Conservation (phyloP, 2,888 invertebrate genomes). For the Drosophila eohydei region DNA sequence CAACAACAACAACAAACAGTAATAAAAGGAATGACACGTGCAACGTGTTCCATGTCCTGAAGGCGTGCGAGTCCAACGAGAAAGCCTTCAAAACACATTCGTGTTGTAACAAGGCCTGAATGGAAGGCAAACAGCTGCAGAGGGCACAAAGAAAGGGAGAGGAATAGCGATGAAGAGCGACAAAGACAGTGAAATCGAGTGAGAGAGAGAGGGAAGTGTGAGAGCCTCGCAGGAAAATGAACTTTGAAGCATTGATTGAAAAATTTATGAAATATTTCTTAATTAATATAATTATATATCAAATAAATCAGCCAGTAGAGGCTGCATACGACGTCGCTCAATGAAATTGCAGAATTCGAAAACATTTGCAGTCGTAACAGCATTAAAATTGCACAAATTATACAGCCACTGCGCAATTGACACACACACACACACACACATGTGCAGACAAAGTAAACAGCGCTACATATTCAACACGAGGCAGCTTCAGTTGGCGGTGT, state of each 20-base stretch:
- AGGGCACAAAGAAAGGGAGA: neutral
- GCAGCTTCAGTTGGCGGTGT: slow-evolving; percentile 32
- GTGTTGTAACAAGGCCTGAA: neutral
- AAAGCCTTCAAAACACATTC: slow-evolving; percentile 40
- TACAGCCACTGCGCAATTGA: slow-evolving; percentile 35
- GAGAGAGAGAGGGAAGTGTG: neutral
- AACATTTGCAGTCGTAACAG: neutral
- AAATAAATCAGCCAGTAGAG: neutral
- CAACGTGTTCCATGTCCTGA: slow-evolving; percentile 24
- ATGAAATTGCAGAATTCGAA: neutral
- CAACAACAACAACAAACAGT: slow-evolving; percentile 10
- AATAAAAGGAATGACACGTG: slow-evolving; percentile 45
- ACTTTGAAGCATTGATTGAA: too few relatives aligned
- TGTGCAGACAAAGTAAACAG: slow-evolving; percentile 5
- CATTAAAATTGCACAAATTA: slow-evolving; percentile 3
- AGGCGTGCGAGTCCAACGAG: slow-evolving; percentile 17
- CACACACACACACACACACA: neutral
- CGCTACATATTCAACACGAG: slow-evolving; percentile 12
- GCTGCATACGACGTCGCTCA: neutral
- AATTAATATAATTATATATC: neutral
- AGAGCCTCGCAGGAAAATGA: neutral
- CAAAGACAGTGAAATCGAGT: neutral
- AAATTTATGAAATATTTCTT: too few relatives aligned
- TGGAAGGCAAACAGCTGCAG: neutral
- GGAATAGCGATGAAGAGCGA: neutral